These are phyloP conservation scores for Neelides sp. DNA, from an alignment of 1,140 invertebrate genomes.

Conservation along the genomic window DNA sequence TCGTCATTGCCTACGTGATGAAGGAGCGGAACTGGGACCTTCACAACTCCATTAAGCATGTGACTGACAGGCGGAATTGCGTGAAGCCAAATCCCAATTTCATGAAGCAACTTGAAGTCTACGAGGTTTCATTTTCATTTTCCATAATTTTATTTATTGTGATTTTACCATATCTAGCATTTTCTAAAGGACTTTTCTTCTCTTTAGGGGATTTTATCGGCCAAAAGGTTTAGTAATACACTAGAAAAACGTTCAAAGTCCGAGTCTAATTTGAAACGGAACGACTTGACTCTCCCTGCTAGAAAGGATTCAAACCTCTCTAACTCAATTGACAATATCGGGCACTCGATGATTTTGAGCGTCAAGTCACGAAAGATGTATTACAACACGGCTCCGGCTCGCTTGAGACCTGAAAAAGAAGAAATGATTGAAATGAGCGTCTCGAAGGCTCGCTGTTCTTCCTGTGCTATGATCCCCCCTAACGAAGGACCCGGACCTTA, in stretches of 20 bases:
- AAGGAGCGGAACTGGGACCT: slow-evolving; percentile 92
- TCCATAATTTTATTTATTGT: neutral
- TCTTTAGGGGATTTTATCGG: slow-evolving; percentile 68
- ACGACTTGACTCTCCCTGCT: slow-evolving; percentile 43
- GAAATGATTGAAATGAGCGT: slow-evolving; percentile 19
- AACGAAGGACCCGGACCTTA: neutral
- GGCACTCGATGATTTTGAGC: neutral
- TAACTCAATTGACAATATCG: slow-evolving; percentile 16
- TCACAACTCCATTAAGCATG: slow-evolving; percentile 72
- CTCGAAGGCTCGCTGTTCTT: slow-evolving; percentile 22
- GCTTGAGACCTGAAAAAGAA: slow-evolving; percentile 30
- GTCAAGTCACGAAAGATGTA: slow-evolving; percentile 25
- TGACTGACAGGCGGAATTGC: slow-evolving; percentile 76
- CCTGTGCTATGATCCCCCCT: slow-evolving; percentile 22
- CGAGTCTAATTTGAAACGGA: slow-evolving; percentile 67
- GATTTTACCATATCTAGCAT: neutral
- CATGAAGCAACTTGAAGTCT: slow-evolving; percentile 83
- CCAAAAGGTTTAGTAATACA: slow-evolving; percentile 90
- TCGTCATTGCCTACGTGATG: slow-evolving; percentile 96
- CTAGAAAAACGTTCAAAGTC: slow-evolving; percentile 75
- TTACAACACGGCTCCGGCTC: slow-evolving; percentile 26
- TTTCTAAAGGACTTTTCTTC: slow-evolving; percentile 10
- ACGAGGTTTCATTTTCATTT: slow-evolving; percentile 46
- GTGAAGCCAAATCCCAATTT: slow-evolving; percentile 94
- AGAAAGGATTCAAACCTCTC: slow-evolving; percentile 16